A percentile compares a stretch with the other conserved stretches of the same genome.
These are phyloP conservation scores for Cataglyphis albicans DNA, from an alignment of 2,888 invertebrate species.

Conservation along the genomic window DNA sequence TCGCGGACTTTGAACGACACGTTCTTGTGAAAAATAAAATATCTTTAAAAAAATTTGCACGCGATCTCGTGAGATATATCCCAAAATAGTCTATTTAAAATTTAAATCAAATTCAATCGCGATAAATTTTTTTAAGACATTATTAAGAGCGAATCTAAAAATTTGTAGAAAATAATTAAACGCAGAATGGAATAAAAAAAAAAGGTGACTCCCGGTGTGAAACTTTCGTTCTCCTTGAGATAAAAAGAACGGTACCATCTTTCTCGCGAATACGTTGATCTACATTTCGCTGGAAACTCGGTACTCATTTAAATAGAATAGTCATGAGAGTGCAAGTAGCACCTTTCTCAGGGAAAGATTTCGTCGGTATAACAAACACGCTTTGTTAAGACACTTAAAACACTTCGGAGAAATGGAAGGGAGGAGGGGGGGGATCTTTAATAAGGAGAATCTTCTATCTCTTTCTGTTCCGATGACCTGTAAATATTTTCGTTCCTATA, in stretches of 20 bases:
- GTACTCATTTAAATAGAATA: slow-evolving; percentile 78
- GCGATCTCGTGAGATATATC: not conserved
- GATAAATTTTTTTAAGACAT: not conserved
- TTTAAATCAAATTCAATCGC: not conserved
- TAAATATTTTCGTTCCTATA: not conserved
- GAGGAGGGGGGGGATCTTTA: not conserved
- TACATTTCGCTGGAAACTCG: slow-evolving; percentile 53
- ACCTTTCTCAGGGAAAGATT: slow-evolving; percentile 77
- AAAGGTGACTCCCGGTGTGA: slow-evolving; percentile 42
- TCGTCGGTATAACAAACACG: slow-evolving; percentile 44
- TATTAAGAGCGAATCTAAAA: not conserved
- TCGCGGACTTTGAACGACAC: slow-evolving; percentile 52
- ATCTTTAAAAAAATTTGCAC: not conserved
- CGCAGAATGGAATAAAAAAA: slow-evolving; percentile 1
- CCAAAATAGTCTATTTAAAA: not conserved
- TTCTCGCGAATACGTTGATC: slow-evolving; percentile 64
- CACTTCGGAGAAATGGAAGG: not conserved
- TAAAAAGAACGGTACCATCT: not conserved
- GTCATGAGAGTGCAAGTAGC: slow-evolving; percentile 80
- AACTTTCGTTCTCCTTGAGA: slow-evolving; percentile 53
- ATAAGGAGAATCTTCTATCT: not conserved
- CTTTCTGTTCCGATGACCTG: not conserved
- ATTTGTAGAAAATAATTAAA: not conserved
- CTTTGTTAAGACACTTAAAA: slow-evolving; percentile 45
- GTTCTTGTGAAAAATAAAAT: slow-evolving; percentile 33